phyloP scores from a whole-genome alignment of 2,888 invertebrate species.

The Esperia sulphurella region DNA sequence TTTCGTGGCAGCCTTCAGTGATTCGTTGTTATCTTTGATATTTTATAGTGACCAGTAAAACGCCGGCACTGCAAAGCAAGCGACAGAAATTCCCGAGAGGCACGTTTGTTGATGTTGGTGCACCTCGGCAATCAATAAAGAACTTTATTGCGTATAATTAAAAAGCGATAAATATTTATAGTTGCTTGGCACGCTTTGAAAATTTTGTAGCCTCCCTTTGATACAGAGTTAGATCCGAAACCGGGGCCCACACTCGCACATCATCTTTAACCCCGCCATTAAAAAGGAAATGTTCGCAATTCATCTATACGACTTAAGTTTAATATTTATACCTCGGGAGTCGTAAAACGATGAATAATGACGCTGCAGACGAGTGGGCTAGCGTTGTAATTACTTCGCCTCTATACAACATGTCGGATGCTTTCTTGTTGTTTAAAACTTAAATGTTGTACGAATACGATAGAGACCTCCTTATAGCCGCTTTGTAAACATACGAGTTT shows the following conservation, averaged over 20 bases:
- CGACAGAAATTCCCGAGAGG: slow-evolving; percentile 63
- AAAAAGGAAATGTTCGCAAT: slow-evolving; percentile 79
- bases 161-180: slow-evolving; percentile 59
- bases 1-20: slow-evolving; percentile 57
- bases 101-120: slow-evolving; percentile 20
- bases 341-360: slow-evolving; percentile 79
- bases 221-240: slow-evolving; percentile 52
- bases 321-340: slow-evolving; percentile 78
- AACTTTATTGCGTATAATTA: slow-evolving; percentile 66
- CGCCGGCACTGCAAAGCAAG: slow-evolving; percentile 70
- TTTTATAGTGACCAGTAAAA: slow-evolving; percentile 78
- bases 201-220: slow-evolving; percentile 47
- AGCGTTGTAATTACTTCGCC: slow-evolving; percentile 74
- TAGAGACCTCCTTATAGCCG: slow-evolving; percentile 46
- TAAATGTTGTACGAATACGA: slow-evolving; percentile 63
- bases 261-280: slow-evolving; percentile 74
- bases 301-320: slow-evolving; percentile 75
- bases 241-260: slow-evolving; percentile 60
- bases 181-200: slow-evolving; percentile 52
- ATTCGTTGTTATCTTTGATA: slow-evolving; percentile 76
- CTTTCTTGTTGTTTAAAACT: slow-evolving; percentile 71
- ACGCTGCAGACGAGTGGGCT: slow-evolving; percentile 73
- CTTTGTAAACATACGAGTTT: slow-evolving; percentile 46
- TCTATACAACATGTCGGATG: slow-evolving; percentile 65
- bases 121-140: slow-evolving; percentile 51